Conservation (phyloP, 2,888 invertebrate genomes). For the Nomada flava region DNA sequence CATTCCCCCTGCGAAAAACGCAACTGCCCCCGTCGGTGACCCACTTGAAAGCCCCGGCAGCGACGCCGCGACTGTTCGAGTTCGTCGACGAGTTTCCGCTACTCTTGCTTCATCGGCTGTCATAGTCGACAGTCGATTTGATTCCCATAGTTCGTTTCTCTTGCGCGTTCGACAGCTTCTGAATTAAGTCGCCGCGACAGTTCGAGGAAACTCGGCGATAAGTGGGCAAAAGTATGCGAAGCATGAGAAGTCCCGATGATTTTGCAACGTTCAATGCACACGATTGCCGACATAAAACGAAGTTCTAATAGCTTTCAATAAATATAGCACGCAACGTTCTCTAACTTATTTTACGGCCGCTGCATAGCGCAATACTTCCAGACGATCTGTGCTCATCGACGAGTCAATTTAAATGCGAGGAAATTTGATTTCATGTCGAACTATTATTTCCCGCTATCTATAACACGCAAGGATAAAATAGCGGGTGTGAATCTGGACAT, state of each 20-base stretch:
- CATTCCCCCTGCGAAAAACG: slow-evolving; percentile 38
- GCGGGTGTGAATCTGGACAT: no score
- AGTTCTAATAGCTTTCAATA: no score
- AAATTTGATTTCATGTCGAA: no score
- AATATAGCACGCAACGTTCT: no score
- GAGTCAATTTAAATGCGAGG: no score
- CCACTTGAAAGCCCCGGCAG: slow-evolving; percentile 41
- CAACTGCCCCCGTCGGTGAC: slow-evolving; percentile 10
- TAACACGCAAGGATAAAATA: no score
- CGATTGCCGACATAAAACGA: no score
- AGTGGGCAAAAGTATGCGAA: not conserved
- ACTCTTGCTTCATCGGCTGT: not conserved
- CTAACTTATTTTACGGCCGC: no score
- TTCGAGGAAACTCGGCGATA: not conserved
- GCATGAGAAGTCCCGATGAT: not conserved
- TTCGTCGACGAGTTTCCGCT: not conserved
- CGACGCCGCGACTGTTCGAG: slow-evolving; percentile 28
- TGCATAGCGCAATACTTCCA: no score
- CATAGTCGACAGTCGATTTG: not conserved
- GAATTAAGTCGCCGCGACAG: not conserved
- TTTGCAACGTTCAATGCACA: no score
- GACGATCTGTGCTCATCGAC: no score
- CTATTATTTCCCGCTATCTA: no score
- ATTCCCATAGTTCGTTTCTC: not conserved
- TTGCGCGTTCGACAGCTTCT: not conserved